Evolutionary conservation across 2,797 vertebrate genomes (phyloP).

Genomic region (Sebastes elongatus): DNA sequence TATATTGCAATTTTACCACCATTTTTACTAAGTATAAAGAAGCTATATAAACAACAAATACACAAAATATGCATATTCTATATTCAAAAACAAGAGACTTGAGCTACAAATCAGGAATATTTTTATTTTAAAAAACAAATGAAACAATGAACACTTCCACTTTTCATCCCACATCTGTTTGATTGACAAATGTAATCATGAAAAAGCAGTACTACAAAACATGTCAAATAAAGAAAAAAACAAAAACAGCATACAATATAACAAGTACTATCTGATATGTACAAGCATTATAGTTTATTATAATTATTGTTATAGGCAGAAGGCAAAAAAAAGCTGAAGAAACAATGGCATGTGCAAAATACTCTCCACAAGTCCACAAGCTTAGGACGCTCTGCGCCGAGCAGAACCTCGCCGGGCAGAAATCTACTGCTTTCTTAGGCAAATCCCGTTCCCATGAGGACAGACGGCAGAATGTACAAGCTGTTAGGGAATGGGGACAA

Average conservation of each 20-base stretch:
- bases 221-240: slow-evolving; percentile 76
- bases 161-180: slow-evolving; percentile 77
- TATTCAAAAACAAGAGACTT: not conserved
- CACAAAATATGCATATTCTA: not conserved
- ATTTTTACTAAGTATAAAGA: not conserved
- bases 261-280: slow-evolving; percentile 84
- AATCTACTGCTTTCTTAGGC: slow-evolving; percentile 20
- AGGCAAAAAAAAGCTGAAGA: slow-evolving; percentile 79
- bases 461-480: slow-evolving; percentile 51
- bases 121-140: slow-evolving; percentile 80
- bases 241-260: slow-evolving; percentile 69
- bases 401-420: slow-evolving; percentile 11
- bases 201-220: slow-evolving; percentile 86
- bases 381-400: slow-evolving; percentile 28
- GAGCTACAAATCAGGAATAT: slow-evolving; percentile 70
- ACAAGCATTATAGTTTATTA: slow-evolving; percentile 78
- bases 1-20: not conserved
- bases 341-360: slow-evolving; percentile 81
- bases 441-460: slow-evolving; percentile 33
- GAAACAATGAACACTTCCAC: slow-evolving; percentile 80
- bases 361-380: slow-evolving; percentile 76
- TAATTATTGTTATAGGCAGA: slow-evolving; percentile 79
- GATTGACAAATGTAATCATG: slow-evolving; percentile 80
- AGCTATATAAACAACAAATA: not conserved
- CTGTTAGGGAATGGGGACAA: slow-evolving; percentile 10